Percentiles rank a stretch among this genome's conserved stretches.
phyloP scores from a whole-genome alignment of 1,140 invertebrate genomes.

The Chymomyza costata region DNA sequence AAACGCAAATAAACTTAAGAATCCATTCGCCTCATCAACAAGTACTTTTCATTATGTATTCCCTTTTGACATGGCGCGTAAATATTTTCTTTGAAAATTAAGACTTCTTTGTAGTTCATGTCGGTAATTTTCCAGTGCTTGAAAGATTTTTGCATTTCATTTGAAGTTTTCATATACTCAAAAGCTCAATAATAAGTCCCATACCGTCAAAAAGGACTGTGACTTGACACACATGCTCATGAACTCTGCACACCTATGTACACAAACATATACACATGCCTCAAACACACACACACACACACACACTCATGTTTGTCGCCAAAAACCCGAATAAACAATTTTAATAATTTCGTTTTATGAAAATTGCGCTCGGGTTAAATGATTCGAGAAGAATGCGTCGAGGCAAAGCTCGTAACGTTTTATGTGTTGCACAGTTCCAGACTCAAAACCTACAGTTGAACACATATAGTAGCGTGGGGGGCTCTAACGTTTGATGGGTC shows the following conservation, averaged over 20 bases:
- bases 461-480: neutral
- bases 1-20: no score
- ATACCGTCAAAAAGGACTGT: neutral
- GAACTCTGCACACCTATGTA: neutral
- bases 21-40: no score
- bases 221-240: neutral
- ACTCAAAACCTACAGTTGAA: neutral
- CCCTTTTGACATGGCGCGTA: no score
- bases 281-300: constrained; percentile 5
- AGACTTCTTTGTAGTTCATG: no score
- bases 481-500: no score
- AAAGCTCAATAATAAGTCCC: constrained; percentile 29
- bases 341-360: constrained; percentile 73
- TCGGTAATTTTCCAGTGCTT: no score
- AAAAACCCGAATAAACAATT: constrained; percentile 51
- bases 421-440: constrained; percentile 41
- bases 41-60: no score
- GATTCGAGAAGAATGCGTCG: constrained; percentile 60
- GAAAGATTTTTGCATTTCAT: constrained; percentile 16
- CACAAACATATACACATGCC: neutral
- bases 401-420: constrained; percentile 54
- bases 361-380: constrained; percentile 66
- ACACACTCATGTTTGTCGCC: constrained; percentile 13
- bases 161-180: constrained; percentile 25
- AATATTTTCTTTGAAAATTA: no score